Evolutionary conservation across 1,140 invertebrate genomes (phyloP), one percentile per base, ranked within the genome.

Genomic region (Rhysida immarginata): DNA sequence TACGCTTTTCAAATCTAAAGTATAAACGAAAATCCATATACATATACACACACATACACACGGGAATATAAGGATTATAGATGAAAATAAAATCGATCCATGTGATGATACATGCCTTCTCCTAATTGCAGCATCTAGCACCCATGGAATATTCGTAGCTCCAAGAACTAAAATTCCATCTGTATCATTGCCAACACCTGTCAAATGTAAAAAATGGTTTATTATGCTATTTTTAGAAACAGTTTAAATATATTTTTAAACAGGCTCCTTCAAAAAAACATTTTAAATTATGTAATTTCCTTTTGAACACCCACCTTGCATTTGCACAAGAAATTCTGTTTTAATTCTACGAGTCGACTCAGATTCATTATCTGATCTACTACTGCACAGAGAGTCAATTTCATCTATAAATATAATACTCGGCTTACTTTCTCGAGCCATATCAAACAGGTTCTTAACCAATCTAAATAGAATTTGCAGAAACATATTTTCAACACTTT

Each of bases 381-480:
- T 91, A 48, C 91, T 93, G 73, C 95, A 99, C 8, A 99, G 76
- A 0, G 96, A 99, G 75, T 99, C 96, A 14, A 99, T 85, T 75
- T 99, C 96, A 76, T 99, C 96, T 71, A 99, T 96, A 67, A 99
- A 99, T 66, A 99, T 98, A 59, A 99, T 99, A 65, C 90, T 93
- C 0, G 96, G 96, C 69, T 96, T 97, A 61, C 97, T 85, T 68
- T 85, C 78, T 57, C 95, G 76, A 8, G 95, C 96, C 66, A 99
- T 74, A 63, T 94, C 87, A 74, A 99, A 99, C 43, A 99, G 75
- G 74, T 94, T 96, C 70, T 85, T 91, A 0, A 99, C 96, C 59
- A 99, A 77, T 59, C 74, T 75, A 63, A 44, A 63, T n/a, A n/a
- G n/a, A n/a, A n/a, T n/a, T n/a, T n/a, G n/a, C n/a, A n/a, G n/a